A percentile compares a stretch with the other conserved stretches of the same genome.
These are phyloP conservation scores for Druon quercuslanigerum DNA, from an alignment of 1,140 invertebrate genomes.

Conservation along the genomic window DNA sequence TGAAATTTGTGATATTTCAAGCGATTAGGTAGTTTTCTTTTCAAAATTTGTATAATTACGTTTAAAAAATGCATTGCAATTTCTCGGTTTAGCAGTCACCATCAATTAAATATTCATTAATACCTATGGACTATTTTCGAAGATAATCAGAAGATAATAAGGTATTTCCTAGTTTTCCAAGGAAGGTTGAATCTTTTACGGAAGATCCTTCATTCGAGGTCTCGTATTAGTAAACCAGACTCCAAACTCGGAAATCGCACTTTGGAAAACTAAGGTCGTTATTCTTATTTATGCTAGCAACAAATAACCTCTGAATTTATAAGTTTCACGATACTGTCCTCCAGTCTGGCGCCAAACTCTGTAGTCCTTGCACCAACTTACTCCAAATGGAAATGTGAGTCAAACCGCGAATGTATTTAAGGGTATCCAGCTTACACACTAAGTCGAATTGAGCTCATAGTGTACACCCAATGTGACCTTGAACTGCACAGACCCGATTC, in stretches of 20 bases:
- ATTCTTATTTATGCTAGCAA: slow-evolving; percentile 2
- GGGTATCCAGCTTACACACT: slow-evolving; percentile 2
- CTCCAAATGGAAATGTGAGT: slow-evolving; percentile 28
- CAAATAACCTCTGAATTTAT: slow-evolving; percentile 16
- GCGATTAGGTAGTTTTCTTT: too few relatives aligned
- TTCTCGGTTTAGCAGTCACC: too few relatives aligned
- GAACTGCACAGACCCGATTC: slow-evolving; percentile 23
- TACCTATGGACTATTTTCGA: too few relatives aligned
- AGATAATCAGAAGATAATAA: background rate
- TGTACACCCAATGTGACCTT: slow-evolving; percentile 15
- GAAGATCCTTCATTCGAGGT: background rate
- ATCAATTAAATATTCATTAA: too few relatives aligned
- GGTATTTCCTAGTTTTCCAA: background rate
- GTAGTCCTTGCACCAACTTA: slow-evolving; percentile 22
- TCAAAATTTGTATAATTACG: too few relatives aligned
- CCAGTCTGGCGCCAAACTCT: slow-evolving; percentile 6
- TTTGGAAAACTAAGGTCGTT: slow-evolving; percentile 23
- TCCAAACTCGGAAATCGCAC: slow-evolving; percentile 14
- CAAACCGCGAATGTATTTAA: slow-evolving; percentile 26
- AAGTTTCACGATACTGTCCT: slow-evolving; percentile 1
- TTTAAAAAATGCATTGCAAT: too few relatives aligned
- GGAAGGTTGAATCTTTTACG: background rate
- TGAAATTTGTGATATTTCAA: too few relatives aligned
- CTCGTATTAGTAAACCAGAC: background rate
- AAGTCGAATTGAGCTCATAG: background rate